These are phyloP conservation scores for Corythaixoides concolor DNA, from an alignment of 2,113 vertebrate genomes.

Conservation along the genomic window DNA sequence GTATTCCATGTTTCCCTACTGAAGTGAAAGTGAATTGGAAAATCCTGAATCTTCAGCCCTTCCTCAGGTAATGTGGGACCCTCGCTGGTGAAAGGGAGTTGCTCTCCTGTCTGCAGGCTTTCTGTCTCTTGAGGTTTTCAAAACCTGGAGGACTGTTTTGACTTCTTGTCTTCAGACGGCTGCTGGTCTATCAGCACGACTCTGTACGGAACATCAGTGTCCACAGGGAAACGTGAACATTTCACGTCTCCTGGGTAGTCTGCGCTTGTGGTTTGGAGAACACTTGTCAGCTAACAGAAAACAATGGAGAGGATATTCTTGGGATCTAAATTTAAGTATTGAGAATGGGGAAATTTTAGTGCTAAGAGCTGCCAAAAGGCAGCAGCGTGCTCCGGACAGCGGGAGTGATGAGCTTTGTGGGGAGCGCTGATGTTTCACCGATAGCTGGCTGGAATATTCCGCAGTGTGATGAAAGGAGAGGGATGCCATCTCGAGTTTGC, in stretches of 20 bases:
- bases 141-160: neutral
- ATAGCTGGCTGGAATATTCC: neutral
- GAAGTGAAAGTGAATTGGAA: neutral
- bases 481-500: neutral
- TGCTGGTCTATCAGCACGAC: neutral
- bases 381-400: neutral
- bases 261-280: neutral
- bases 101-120: neutral
- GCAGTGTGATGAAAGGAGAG: neutral
- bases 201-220: neutral
- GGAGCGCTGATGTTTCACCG: neutral
- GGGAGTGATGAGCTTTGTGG: neutral
- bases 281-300: neutral
- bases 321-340: neutral
- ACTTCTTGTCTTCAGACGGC: neutral
- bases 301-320: neutral
- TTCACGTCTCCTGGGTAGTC: neutral
- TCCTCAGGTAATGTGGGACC: neutral
- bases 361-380: neutral
- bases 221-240: neutral
- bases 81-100: accelerated
- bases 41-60: neutral
- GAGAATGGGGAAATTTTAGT: neutral
- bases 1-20: neutral
- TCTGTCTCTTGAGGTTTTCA: neutral